phyloP scores from a whole-genome alignment of 2,888 invertebrate species.

The Scaptomyza tumidula region DNA sequence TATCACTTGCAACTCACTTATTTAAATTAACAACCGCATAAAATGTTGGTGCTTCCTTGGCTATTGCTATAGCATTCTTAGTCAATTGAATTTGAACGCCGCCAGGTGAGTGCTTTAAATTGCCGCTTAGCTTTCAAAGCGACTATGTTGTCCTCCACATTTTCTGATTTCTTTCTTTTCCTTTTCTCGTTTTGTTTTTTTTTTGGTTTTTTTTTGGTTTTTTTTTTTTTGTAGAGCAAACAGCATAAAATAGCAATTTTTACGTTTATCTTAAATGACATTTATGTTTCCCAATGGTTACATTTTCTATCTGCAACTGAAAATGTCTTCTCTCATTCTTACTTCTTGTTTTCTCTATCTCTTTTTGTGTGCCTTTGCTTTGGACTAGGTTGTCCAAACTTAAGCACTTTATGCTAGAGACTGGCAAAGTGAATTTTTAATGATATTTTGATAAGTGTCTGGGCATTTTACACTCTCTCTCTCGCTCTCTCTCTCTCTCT shows the following conservation, averaged over 20 bases:
- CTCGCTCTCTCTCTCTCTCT: background rate
- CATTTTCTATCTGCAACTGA: constrained; percentile 65
- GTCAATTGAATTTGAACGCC: constrained; percentile 72
- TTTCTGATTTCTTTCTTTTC: constrained; percentile 15
- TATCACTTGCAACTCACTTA: constrained; percentile 7
- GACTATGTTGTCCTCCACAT: constrained; percentile 6
- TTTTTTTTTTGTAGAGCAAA: constrained; percentile 37
- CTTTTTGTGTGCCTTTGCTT: constrained; percentile 32
- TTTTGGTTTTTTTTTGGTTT: background rate
- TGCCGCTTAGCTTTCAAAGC: constrained; percentile 28
- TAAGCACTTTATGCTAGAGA: constrained; percentile 2
- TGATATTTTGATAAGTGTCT: constrained; percentile 66
- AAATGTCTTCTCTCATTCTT: constrained; percentile 27
- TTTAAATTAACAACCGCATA: constrained; percentile 18
- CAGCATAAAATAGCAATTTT: constrained; percentile 73
- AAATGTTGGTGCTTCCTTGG: constrained; percentile 18
- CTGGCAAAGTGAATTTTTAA: constrained; percentile 71
- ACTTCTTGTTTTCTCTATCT: background rate
- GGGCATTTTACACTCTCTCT: constrained; percentile 23
- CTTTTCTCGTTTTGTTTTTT: background rate
- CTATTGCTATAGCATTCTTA: constrained; percentile 21
- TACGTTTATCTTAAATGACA: constrained; percentile 76
- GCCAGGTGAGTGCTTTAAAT: constrained; percentile 48
- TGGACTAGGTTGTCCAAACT: constrained; percentile 2
- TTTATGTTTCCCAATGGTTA: constrained; percentile 76